Evolutionary conservation across 2,113 vertebrate species (phyloP).

Genomic region (Todiramphus saurophagus): DNA sequence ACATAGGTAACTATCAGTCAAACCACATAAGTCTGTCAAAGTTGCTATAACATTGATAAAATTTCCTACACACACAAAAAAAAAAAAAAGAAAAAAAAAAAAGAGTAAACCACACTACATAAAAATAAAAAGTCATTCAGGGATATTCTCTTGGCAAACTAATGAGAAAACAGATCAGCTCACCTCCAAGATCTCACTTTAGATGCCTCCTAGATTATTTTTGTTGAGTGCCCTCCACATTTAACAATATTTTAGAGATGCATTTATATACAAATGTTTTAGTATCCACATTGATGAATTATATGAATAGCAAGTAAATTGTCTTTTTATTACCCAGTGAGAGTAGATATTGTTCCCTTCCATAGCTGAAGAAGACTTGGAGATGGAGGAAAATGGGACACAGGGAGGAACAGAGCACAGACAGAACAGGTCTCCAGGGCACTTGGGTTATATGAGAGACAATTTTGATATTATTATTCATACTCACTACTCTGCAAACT

Average conservation of each 20-base stretch:
- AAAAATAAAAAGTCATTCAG: not conserved
- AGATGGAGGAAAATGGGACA: not conserved
- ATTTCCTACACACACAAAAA: not conserved
- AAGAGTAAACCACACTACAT: not conserved
- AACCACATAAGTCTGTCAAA: not conserved
- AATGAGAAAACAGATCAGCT: not conserved
- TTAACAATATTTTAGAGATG: not conserved
- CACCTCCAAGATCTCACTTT: not conserved
- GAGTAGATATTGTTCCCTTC: not conserved
- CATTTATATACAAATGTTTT: not conserved
- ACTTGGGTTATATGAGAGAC: conserved; percentile 1
- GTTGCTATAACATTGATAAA: not conserved
- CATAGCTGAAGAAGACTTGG: not conserved
- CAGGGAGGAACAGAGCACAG: not conserved
- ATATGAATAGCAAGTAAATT: not conserved
- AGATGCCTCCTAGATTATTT: not conserved
- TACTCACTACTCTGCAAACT: not conserved
- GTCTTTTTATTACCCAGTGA: not conserved
- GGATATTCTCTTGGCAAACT: not conserved
- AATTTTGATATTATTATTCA: conserved; percentile 48
- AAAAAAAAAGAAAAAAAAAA: not conserved
- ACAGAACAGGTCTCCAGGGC: not conserved
- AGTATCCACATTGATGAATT: not conserved
- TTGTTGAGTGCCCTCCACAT: not conserved
- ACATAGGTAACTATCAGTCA: not conserved